Base-by-base conservation (phyloP, 2,113 vertebrate species). In the Cathartes aura region DNA sequence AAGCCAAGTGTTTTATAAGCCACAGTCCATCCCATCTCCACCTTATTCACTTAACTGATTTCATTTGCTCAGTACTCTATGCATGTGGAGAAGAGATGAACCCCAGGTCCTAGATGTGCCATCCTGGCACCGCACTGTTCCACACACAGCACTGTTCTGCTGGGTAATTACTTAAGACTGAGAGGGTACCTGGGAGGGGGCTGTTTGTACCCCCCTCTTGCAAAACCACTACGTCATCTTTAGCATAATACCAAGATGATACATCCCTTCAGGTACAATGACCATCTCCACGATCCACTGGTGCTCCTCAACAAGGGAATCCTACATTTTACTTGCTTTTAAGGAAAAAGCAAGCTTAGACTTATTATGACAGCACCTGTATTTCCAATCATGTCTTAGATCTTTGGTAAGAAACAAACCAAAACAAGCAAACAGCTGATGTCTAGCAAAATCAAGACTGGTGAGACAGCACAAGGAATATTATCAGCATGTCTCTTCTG, bases 361-460 rank as follows among this genome's bases (percentile, higher is more conserved):
- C 82, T 42, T 55, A 29, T 50, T 2, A n/a, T 0, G 4, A 6
- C 15, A 20, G 55, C 81, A 40, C 7, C 64, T 1, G 0, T 52
- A 90, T 58, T 75, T 90, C 78, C 3, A 4, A 53, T 1, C 2
- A 4, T 0, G 3, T 43, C 89, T 59, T 5, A 42, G 43, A n/a
- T 34, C 56, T 45, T 56, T 0, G 19, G 52, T 45, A 20, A 60
- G 40, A 72, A 79, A 34, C 42, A 47, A 91, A 93, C 14, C 76
- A 72, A 76, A 90, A 32, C 75, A 73, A 85, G 56, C 34, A 5
- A 71, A n/a, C 68, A 79, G 76, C 76, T 56, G 76, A 55, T 52
- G 18, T 38, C 59, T 15, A 29, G 42, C n/a, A 32, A 52, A 85
- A 47, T 22, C 83, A 50, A 8, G 14, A 3, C 13, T 6, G 4